Percentiles rank a stretch among this genome's conserved stretches.
Conservation (phyloP, 2,888 invertebrate species). For the Kuschelorhynchus macadamiae region DNA sequence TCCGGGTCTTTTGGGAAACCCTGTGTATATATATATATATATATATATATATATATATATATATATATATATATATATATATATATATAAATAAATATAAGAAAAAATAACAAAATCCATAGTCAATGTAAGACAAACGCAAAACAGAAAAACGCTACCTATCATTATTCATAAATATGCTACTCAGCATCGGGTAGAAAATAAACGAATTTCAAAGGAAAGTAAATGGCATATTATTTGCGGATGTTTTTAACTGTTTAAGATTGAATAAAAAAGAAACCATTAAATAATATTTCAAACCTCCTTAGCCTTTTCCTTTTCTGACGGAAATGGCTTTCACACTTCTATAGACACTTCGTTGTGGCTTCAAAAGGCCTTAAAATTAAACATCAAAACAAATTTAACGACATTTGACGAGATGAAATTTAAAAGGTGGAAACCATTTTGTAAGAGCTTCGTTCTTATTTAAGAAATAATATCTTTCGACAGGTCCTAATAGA, state of each 20-base stretch:
- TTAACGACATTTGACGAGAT: conserved; percentile 24
- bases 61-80: too few relatives aligned
- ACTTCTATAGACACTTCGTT: conserved; percentile 3
- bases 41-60: too few relatives aligned
- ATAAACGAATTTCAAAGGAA: not conserved
- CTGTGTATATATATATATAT: too few relatives aligned
- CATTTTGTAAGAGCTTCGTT: conserved; percentile 18
- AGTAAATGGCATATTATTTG: conserved; percentile 8
- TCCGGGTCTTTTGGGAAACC: too few relatives aligned
- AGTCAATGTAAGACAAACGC: too few relatives aligned
- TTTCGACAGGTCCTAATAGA: conserved; percentile 3
- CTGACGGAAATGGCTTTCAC: conserved; percentile 26
- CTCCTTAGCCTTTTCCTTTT: conserved; percentile 23
- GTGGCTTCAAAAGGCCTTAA: conserved; percentile 34
- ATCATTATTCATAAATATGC: too few relatives aligned
- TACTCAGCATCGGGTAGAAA: too few relatives aligned
- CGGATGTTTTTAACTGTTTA: conserved; percentile 20
- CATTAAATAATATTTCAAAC: conserved; percentile 35
- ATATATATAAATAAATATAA: too few relatives aligned
- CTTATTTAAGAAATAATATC: conserved; percentile 7
- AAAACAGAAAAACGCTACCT: too few relatives aligned
- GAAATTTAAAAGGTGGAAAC: conserved; percentile 22
- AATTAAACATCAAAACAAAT: conserved; percentile 35
- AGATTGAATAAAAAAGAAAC: conserved; percentile 24
- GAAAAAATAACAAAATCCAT: too few relatives aligned